Conservation (phyloP, 2,888 invertebrate species). For the Julus scandinavius region DNA sequence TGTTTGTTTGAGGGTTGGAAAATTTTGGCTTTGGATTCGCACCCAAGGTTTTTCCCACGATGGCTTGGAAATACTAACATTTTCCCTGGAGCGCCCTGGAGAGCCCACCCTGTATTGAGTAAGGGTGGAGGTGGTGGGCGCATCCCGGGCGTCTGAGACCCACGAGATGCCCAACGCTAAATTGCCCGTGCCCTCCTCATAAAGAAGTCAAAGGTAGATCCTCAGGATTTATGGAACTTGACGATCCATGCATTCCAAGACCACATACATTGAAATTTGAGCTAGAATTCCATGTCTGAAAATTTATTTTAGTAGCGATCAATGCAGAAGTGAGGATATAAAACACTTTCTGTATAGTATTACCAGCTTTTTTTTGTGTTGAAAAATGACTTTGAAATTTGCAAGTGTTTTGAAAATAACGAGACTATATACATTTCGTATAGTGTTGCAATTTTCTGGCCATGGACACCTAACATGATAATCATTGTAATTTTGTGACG, state of each 20-base stretch:
- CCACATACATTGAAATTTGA: neutral
- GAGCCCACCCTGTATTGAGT: neutral
- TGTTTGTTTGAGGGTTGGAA: neutral
- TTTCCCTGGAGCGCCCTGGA: neutral
- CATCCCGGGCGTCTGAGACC: neutral
- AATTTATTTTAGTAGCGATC: too few relatives aligned
- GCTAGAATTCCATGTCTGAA: neutral
- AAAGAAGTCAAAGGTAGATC: constrained; percentile 18
- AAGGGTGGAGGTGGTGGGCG: neutral
- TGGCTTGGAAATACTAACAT: neutral
- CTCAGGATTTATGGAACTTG: constrained; percentile 1
- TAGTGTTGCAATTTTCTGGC: neutral
- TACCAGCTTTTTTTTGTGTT: too few relatives aligned
- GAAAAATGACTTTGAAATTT: too few relatives aligned
- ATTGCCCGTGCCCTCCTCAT: neutral
- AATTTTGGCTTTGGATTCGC: too few relatives aligned
- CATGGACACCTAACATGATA: constrained; percentile 1
- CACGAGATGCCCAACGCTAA: neutral
- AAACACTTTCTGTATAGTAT: too few relatives aligned
- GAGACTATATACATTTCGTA: too few relatives aligned
- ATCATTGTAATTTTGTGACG: constrained; percentile 30
- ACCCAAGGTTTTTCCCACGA: neutral
- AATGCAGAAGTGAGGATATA: too few relatives aligned
- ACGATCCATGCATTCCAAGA: neutral
- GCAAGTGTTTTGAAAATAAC: too few relatives aligned